A percentile compares a stretch with the other conserved stretches of the same genome.
Conservation (phyloP, 2,888 invertebrate species). For the Melitaea athalia region DNA sequence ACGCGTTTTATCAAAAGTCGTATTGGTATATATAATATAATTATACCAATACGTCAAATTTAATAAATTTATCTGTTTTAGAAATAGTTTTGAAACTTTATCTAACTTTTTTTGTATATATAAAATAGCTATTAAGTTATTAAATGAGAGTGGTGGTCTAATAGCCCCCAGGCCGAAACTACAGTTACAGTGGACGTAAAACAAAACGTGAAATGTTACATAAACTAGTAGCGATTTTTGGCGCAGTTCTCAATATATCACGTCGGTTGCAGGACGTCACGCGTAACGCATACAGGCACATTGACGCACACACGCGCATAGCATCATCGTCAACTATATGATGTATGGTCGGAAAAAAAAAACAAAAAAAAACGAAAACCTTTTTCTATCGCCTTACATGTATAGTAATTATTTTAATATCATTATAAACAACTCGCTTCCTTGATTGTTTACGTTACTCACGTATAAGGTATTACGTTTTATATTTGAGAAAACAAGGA, state of each 20-base stretch:
- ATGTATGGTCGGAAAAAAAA: constrained; percentile 59
- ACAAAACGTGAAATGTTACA: constrained; percentile 49
- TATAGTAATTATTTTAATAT: not conserved
- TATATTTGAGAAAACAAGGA: not conserved
- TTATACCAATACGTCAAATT: not conserved
- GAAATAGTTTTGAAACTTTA: not conserved
- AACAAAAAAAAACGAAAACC: constrained; percentile 20
- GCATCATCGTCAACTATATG: constrained; percentile 70
- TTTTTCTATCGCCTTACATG: not conserved
- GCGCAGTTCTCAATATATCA: constrained; percentile 78
- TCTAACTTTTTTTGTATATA: not conserved
- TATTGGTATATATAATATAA: too few species aligned
- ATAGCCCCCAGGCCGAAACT: constrained; percentile 32
- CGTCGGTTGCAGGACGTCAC: constrained; percentile 73
- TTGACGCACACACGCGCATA: constrained; percentile 57
- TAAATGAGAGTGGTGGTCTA: constrained; percentile 5
- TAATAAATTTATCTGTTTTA: not conserved
- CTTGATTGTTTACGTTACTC: not conserved
- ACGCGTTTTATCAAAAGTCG: too few species aligned
- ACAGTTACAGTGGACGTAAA: constrained; percentile 39
- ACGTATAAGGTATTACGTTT: not conserved
- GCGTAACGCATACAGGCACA: constrained; percentile 57
- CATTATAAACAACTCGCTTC: not conserved
- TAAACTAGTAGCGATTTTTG: constrained; percentile 70
- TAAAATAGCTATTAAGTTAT: constrained; percentile 3